phyloP scores from a whole-genome alignment of 2,888 invertebrate species.

The Poecilus cupreus region DNA sequence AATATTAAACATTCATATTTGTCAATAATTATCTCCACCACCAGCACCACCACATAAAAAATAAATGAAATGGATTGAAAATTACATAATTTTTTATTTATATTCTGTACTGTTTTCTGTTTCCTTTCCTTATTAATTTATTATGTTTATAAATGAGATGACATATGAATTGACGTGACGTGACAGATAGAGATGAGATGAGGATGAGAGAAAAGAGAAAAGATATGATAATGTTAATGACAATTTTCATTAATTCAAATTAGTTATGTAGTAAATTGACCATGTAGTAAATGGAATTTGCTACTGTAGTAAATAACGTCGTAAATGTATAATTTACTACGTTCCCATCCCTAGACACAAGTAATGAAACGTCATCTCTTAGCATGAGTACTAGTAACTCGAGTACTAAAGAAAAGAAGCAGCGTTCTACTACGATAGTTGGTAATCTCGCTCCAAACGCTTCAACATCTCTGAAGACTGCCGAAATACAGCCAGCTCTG shows the following conservation, averaged over 20 bases:
- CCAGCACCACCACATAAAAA: background rate
- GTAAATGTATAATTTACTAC: background rate
- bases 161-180: constrained; percentile 3
- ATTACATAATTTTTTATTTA: background rate
- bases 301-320: constrained; percentile 3
- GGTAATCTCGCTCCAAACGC: too few species aligned
- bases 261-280: constrained; percentile 3
- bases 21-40: too few species aligned
- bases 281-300: background rate
- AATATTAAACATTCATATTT: too few species aligned
- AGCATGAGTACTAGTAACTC: too few species aligned
- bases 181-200: background rate
- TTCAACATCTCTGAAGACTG: too few species aligned
- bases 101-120: background rate
- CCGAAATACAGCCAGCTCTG: too few species aligned
- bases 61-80: background rate
- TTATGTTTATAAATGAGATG: too few species aligned
- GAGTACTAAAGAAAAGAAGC: too few species aligned
- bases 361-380: too few species aligned
- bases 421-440: too few species aligned
- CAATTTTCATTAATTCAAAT: constrained; percentile 3
- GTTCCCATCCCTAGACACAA: background rate
- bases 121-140: background rate
- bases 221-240: background rate
- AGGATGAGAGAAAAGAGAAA: background rate